phyloP scores from a whole-genome alignment of 2,888 invertebrate genomes.

The Ommatoiulus sabulosus region DNA sequence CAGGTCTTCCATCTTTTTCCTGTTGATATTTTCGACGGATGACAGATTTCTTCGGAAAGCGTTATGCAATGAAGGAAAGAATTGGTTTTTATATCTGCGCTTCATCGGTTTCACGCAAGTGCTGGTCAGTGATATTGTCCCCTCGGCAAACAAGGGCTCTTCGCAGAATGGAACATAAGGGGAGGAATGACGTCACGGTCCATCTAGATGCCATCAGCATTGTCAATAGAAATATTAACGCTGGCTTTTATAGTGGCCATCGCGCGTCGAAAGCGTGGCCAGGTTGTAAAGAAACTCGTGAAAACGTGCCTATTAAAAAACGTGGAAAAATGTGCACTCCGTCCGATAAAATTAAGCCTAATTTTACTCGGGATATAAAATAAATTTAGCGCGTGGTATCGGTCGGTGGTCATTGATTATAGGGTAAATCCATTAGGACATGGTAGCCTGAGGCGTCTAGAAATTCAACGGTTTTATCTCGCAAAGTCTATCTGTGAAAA shows the following conservation, averaged over 20 bases:
- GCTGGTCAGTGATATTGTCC: conserved; percentile 11
- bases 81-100: conserved; percentile 16
- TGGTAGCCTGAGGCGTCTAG: neutral
- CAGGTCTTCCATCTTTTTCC: neutral
- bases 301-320: conserved; percentile 13
- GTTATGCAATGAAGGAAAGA: conserved; percentile 41
- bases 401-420: neutral
- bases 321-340: neutral
- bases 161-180: neutral
- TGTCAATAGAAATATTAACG: neutral
- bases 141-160: neutral
- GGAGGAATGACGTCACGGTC: conserved; percentile 23
- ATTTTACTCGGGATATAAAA: neutral
- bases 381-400: neutral
- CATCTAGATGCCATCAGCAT: neutral
- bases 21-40: neutral
- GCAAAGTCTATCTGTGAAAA: too few species aligned
- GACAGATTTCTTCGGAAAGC: conserved; percentile 3
- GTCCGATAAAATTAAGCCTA: neutral
- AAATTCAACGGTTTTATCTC: neutral
- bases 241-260: neutral
- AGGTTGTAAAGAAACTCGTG: neutral
- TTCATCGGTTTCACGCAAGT: conserved; percentile 24
- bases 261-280: neutral
- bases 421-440: neutral